These are phyloP conservation scores for Berghia stephanieae DNA, from an alignment of 1,140 invertebrate species.

Conservation along the genomic window DNA sequence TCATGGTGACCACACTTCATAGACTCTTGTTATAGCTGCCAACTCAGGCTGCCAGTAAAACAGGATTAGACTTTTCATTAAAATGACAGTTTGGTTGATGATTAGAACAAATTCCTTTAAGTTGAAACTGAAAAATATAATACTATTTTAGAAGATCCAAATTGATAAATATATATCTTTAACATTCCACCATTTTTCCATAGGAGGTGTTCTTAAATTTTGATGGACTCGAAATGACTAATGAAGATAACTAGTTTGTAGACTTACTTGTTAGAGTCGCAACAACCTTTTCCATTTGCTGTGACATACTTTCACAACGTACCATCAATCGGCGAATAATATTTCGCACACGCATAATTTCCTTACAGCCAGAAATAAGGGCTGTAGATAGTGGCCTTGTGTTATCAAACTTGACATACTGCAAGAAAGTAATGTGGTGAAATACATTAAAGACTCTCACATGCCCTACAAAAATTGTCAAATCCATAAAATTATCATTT, in stretches of 20 bases:
- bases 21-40: too few relatives aligned
- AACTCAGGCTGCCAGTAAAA: too few relatives aligned
- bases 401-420: conserved; percentile 61
- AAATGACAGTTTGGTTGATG: too few relatives aligned
- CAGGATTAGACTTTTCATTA: too few relatives aligned
- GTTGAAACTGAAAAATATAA: conserved; percentile 36
- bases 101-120: background rate
- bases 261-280: conserved; percentile 57
- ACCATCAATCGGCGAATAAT: conserved; percentile 68
- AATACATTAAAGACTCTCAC: background rate
- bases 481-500: background rate
- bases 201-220: too few relatives aligned
- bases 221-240: too few relatives aligned
- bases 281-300: conserved; percentile 67
- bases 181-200: conserved; percentile 45
- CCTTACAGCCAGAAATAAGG: conserved; percentile 66
- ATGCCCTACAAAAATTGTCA: background rate
- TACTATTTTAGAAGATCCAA: conserved; percentile 63
- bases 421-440: conserved; percentile 26
- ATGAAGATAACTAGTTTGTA: too few relatives aligned
- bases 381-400: conserved; percentile 62
- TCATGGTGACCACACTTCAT: too few relatives aligned
- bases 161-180: conserved; percentile 65
- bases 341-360: conserved; percentile 66
- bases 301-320: conserved; percentile 68